These are phyloP conservation scores for Limnephilus lunatus DNA, from an alignment of 2,888 invertebrate genomes.

Conservation along the genomic window DNA sequence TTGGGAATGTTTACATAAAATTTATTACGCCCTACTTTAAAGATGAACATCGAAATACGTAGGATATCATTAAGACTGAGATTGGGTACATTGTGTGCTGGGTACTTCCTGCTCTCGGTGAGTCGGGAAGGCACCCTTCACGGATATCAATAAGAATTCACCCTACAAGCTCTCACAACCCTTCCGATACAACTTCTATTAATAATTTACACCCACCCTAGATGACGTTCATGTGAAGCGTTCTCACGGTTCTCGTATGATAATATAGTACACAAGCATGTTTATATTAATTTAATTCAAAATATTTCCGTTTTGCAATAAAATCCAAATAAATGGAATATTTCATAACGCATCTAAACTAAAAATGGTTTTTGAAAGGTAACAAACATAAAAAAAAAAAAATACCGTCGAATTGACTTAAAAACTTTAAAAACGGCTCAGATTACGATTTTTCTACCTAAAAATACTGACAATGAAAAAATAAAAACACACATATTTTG, in stretches of 20 bases:
- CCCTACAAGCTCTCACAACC: constrained; percentile 8
- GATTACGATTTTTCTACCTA: no score
- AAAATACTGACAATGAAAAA: no score
- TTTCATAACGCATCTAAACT: no score
- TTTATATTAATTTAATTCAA: neutral
- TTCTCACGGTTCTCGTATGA: neutral
- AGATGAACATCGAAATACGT: neutral
- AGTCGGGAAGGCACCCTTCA: neutral
- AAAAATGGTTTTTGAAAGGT: no score
- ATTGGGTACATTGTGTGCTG: neutral
- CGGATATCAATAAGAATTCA: constrained; percentile 29
- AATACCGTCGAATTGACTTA: no score
- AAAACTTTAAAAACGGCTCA: no score
- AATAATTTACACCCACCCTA: constrained; percentile 1
- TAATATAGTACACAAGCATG: neutral
- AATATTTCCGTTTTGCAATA: no score
- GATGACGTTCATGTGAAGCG: neutral
- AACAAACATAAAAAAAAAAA: no score
- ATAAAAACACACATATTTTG: no score
- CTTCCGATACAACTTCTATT: neutral
- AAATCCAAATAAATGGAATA: no score
- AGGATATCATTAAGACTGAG: neutral
- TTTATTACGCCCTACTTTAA: neutral
- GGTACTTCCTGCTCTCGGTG: neutral
- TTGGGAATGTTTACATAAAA: neutral